Evolutionary conservation across 2,113 vertebrate species (phyloP).

Genomic region (Emydura subglobosa): DNA sequence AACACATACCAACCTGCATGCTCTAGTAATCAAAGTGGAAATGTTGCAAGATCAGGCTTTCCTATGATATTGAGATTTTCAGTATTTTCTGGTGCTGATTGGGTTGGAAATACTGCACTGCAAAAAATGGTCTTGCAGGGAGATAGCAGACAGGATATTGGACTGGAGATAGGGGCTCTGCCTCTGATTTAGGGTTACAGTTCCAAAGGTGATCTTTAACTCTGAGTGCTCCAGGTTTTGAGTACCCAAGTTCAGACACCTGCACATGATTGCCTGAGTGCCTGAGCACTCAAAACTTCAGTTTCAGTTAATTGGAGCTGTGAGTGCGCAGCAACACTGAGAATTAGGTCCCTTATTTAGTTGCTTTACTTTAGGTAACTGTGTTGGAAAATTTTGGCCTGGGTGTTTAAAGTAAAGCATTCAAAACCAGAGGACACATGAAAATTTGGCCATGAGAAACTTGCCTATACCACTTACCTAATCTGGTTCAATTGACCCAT

Average conservation of each 20-base stretch:
- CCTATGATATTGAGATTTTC: neutral
- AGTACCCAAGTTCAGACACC: neutral
- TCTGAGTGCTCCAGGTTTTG: neutral
- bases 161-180: too few species aligned
- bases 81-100: neutral
- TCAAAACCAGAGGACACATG: conserved; percentile 37
- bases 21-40: neutral
- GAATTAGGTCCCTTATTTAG: neutral
- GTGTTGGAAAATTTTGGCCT: neutral
- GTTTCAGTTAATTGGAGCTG: fast-evolving
- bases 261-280: fast-evolving
- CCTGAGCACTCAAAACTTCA: neutral
- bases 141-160: neutral
- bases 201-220: neutral
- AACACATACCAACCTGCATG: neutral
- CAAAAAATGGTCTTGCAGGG: neutral
- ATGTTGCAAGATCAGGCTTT: neutral
- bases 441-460: neutral
- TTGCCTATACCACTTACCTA: neutral
- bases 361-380: neutral
- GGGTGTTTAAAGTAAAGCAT: neutral
- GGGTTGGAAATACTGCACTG: neutral
- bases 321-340: neutral
- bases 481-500: conserved; percentile 31
- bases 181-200: neutral